Evolutionary conservation across 2,113 vertebrate genomes (phyloP).

Genomic region (Mormoops blainvillei): DNA sequence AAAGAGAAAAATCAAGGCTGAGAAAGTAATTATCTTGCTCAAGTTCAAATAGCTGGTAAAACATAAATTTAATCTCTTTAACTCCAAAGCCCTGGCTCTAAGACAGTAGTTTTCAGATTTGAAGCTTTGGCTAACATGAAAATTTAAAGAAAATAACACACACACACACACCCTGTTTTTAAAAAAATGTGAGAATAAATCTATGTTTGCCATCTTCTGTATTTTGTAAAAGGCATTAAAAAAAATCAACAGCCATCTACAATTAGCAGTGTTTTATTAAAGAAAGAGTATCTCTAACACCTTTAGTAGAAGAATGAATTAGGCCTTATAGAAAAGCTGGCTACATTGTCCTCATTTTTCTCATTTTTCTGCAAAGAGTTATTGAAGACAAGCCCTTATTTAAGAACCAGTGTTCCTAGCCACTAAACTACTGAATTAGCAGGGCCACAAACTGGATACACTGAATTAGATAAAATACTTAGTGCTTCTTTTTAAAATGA

Average conservation of each 20-base stretch:
- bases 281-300: not conserved
- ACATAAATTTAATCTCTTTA: not conserved
- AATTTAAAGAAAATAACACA: not conserved
- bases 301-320: slow-evolving; percentile 3
- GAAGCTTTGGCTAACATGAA: not conserved
- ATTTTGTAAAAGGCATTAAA: not conserved
- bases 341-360: not conserved
- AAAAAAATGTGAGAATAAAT: not conserved
- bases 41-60: not conserved
- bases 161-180: not conserved
- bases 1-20: slow-evolving; percentile 22
- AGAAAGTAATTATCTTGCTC: not conserved
- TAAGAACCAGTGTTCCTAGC: not conserved
- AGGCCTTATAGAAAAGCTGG: not conserved
- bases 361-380: not conserved
- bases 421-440: not conserved
- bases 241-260: not conserved
- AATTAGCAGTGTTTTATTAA: not conserved
- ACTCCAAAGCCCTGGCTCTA: not conserved
- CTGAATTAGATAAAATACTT: not conserved
- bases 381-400: not conserved
- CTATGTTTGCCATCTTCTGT: not conserved
- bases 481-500: not conserved
- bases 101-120: not conserved
- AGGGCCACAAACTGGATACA: not conserved